phyloP scores from a whole-genome alignment of 2,113 vertebrate genomes.

The Ailurus styani region DNA sequence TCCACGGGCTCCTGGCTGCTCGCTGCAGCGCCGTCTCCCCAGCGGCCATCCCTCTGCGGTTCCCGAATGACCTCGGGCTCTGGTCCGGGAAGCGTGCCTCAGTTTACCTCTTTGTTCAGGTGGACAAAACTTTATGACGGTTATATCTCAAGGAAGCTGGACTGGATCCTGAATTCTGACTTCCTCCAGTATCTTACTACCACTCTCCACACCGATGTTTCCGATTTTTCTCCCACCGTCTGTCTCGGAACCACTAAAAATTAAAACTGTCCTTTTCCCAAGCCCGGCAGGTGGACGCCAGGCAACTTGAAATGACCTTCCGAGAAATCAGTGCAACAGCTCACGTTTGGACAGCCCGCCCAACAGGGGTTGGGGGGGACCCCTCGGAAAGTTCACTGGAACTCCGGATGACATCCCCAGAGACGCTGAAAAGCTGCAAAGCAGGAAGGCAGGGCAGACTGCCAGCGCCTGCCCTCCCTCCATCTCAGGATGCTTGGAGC shows the following conservation, averaged over 20 bases:
- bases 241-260: background rate
- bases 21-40: rapidly evolving
- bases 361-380: too few relatives aligned
- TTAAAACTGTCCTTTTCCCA: background rate
- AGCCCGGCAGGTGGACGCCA: background rate
- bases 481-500: background rate
- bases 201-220: background rate
- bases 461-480: background rate
- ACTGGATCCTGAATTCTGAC: background rate
- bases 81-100: background rate
- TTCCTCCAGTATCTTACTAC: background rate
- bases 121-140: too few relatives aligned
- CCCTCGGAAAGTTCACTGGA: background rate
- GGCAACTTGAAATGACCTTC: background rate
- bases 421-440: background rate
- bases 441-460: background rate
- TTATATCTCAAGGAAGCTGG: background rate
- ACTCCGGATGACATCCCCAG: background rate
- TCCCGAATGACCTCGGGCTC: background rate
- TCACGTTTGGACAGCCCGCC: background rate
- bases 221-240: background rate
- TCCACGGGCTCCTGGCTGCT: too few relatives aligned
- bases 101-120: background rate
- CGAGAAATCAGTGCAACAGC: background rate
- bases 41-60: rapidly evolving